A percentile compares a stretch with the other conserved stretches of the same genome.
phyloP scores from a whole-genome alignment of 2,797 vertebrate genomes.

The Manis pentadactyla region DNA sequence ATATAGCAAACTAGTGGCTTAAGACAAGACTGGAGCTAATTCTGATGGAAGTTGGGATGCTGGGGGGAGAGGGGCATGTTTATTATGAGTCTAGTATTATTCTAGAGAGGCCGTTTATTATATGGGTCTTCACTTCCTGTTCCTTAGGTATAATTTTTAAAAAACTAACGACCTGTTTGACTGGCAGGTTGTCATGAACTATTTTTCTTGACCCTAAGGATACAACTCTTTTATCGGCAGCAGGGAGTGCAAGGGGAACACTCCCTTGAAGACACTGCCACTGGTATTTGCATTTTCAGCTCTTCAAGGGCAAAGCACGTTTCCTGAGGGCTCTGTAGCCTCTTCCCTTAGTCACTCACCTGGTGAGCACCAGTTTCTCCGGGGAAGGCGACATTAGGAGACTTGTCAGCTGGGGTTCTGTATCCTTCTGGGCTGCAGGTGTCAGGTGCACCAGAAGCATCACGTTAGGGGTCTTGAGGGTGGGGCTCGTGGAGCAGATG shows the following conservation, averaged over 20 bases:
- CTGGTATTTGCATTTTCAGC: not conserved
- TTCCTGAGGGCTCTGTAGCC: not conserved
- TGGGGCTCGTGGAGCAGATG: slow-evolving; percentile 75
- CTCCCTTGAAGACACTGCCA: not conserved
- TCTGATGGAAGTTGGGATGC: not conserved
- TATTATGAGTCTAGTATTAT: too few relatives aligned
- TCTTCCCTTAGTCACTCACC: slow-evolving; percentile 75
- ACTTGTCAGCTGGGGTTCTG: not conserved
- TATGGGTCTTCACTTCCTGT: not conserved
- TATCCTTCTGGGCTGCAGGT: not conserved
- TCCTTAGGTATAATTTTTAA: not conserved
- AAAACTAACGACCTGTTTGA: not conserved
- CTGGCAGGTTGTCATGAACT: not conserved
- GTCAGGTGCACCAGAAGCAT: slow-evolving; percentile 80
- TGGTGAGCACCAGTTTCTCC: slow-evolving; percentile 78
- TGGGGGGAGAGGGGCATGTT: not conserved
- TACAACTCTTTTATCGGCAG: not conserved
- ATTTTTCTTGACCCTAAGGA: not conserved
- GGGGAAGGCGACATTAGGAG: slow-evolving; percentile 1
- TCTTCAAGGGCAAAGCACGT: not conserved
- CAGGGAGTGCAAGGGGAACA: not conserved
- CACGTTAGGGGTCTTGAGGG: slow-evolving; percentile 57
- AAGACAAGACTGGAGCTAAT: not conserved
- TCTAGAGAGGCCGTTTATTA: not conserved
- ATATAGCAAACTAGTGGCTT: not conserved